Base-by-base conservation (phyloP, 2,888 invertebrate genomes). In the Nymphalis polychloros region DNA sequence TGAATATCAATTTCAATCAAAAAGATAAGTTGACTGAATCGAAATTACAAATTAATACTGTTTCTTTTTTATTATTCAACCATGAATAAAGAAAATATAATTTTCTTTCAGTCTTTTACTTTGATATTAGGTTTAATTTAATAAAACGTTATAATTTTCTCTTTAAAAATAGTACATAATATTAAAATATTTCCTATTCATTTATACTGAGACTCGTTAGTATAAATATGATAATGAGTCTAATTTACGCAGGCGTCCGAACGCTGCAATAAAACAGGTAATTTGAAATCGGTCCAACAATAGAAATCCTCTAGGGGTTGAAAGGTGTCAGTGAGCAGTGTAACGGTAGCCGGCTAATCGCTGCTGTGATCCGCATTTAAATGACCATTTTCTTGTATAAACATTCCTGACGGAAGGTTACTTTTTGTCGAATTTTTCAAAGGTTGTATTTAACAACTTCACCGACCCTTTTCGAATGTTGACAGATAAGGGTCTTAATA, bases 301-400 rank as follows among this genome's bases (percentile, higher is more conserved):
- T 82, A 81, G 81, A 79, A 81, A 81, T 81, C 81, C 80, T 78
- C 78, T 72, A 69, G 79, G 84, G 81, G 59, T 79, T 81, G 80
- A 81, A 80, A 80, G 82, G 82, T 73, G 77, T 75, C 79, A 78
- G 74, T 78, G 73, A 63, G 62, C 68, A 71, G 70, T 52, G 60
- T 68, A 64, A 67, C 66, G 69, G 64, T 79, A 81, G 83, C 78
- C 76, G 80, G 82, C 87, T 90, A 91, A 92, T 91, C 90, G 89
- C 88, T 83, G 77, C 78, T 81, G 79, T 82, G 87, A 82, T 86
- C 88, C 87, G 90, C 88, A 90, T 91, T 89, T 84, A 89, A 89
- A 91, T 88, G 83, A 82, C 85, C 83, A 85, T 84, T 87, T 86
- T 83, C 82, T 77, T 79, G 69, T 81, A 79, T 81, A 84, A 85